A percentile compares a stretch with the other conserved stretches of the same genome.
phyloP scores from a whole-genome alignment of 92 coral and sea anemone species.

The Phenganax subtilis region DNA sequence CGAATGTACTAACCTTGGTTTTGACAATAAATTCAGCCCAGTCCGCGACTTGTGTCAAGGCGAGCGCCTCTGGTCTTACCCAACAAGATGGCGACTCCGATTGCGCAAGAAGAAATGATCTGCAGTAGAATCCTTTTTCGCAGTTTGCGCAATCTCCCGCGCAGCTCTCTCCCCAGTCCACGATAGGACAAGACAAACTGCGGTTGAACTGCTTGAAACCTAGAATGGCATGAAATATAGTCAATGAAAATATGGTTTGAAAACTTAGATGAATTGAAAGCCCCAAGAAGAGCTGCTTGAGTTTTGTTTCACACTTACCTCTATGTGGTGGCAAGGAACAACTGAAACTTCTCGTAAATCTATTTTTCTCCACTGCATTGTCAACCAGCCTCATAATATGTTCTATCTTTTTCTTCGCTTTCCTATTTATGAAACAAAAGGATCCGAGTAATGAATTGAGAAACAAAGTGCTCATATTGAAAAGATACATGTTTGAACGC shows the following conservation, averaged over 20 bases:
- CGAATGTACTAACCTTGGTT: neutral
- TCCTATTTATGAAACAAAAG: neutral
- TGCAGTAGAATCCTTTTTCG: conserved; percentile 23
- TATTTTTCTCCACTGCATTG: neutral
- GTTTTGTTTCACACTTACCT: neutral
- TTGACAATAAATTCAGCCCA: conserved; percentile 30
- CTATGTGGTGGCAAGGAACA: neutral
- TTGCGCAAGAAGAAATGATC: conserved; percentile 2
- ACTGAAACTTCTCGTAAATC: conserved; percentile 12
- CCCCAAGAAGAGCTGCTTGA: no score
- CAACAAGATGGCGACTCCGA: conserved; percentile 15
- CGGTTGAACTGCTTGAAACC: conserved; percentile 31
- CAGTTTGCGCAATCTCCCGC: conserved; percentile 12
- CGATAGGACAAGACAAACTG: conserved; percentile 26
- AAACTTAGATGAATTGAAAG: no score
- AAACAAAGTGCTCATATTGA: neutral
- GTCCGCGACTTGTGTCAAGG: conserved; percentile 20
- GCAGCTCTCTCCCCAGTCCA: conserved; percentile 32
- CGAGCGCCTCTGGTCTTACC: conserved; percentile 21
- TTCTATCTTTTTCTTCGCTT: conserved; percentile 26
- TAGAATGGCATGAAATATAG: neutral
- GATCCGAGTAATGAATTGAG: neutral
- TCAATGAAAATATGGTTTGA: no score
- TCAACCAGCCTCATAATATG: neutral
- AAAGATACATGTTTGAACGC: neutral